Base-by-base conservation (phyloP, 2,888 invertebrate genomes). In the Chesias legatella region DNA sequence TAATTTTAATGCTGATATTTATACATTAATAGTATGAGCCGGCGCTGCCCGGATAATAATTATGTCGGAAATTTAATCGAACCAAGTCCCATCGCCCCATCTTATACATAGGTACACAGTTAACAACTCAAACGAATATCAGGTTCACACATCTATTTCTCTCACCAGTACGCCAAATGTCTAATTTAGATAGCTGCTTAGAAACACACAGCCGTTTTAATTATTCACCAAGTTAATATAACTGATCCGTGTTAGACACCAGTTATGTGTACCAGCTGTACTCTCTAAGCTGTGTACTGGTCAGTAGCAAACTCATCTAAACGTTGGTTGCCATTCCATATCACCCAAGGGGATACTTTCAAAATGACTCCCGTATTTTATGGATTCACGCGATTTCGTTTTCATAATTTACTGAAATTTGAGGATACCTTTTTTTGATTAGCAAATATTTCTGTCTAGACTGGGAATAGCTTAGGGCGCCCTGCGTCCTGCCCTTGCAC, bases 311-410 rank as follows among this genome's bases (percentile, higher is more conserved):
- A 67, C 67, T 67, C 64, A 58, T 58, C 56, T 72, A 79, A 80
- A 70, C 65, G 68, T 56, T 46, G 64, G 72, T 66, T 77, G 67
- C 72, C 73, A 78, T 73, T 78, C 56, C 43, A 49, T 41, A 63
- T 72, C 65, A 56, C 81, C 78, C 61, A 57, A 66, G 79, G 79
- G 78, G 60, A 64, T 76, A 60, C 62, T 58, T 58, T 61, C 52
- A 36, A 63, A 64, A 68, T 62, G 61, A 58, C 63, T 66, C 55
- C 55, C 52, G 56, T 50, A 60, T 53, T 53, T 63, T 55, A 58
- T 51, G 53, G 43, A 43, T 47, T 56, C 61, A 58, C 59, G 57
- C 58, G 45, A 58, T 45, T 40, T 32, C 31, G 23, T 32, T 45
- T 30, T 40, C 40, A 25, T 35, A 39, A 40, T 36, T 40, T 36